phyloP scores from a whole-genome alignment of 1,140 invertebrate species.

The Drosophila tani region DNA sequence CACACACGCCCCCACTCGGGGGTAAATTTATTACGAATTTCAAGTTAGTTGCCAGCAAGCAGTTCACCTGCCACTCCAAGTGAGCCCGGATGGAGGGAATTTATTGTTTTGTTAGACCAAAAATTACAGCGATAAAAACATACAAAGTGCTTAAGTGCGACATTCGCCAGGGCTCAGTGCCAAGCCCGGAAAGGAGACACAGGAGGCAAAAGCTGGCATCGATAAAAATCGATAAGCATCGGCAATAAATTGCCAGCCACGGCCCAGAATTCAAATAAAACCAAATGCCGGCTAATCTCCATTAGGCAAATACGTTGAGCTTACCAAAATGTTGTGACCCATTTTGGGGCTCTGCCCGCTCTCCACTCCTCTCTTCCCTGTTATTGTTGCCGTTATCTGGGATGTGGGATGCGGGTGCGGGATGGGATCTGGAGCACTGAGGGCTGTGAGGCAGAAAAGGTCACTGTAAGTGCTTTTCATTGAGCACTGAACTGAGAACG shows the following conservation, averaged over 20 bases:
- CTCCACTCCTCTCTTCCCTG: background rate
- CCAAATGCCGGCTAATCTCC: conserved; percentile 67
- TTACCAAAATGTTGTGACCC: conserved; percentile 56
- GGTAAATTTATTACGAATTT: conserved; percentile 51
- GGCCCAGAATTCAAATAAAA: conserved; percentile 60
- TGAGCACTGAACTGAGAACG: conserved; percentile 56
- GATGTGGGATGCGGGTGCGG: background rate
- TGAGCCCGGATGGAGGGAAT: conserved; percentile 17
- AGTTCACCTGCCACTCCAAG: conserved; percentile 42
- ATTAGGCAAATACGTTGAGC: conserved; percentile 66
- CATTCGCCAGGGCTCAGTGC: conserved; percentile 21
- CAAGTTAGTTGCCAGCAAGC: conserved; percentile 32
- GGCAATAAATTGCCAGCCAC: conserved; percentile 60
- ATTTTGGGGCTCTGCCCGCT: conserved; percentile 12
- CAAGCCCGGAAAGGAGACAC: conserved; percentile 1
- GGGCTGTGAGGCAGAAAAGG: conserved; percentile 28
- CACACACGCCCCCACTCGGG: background rate
- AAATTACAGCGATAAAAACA: conserved; percentile 62
- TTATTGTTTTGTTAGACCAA: conserved; percentile 66
- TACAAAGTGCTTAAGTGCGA: conserved; percentile 63
- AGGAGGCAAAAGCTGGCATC: conserved; percentile 27
- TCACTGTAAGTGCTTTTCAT: conserved; percentile 57
- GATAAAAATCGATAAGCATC: conserved; percentile 67
- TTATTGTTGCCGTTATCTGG: conserved; percentile 30
- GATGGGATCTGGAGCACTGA: too few relatives aligned